These are phyloP conservation scores for Pseudochaenichthys georgianus DNA, from an alignment of 2,797 vertebrate genomes.

Conservation along the genomic window DNA sequence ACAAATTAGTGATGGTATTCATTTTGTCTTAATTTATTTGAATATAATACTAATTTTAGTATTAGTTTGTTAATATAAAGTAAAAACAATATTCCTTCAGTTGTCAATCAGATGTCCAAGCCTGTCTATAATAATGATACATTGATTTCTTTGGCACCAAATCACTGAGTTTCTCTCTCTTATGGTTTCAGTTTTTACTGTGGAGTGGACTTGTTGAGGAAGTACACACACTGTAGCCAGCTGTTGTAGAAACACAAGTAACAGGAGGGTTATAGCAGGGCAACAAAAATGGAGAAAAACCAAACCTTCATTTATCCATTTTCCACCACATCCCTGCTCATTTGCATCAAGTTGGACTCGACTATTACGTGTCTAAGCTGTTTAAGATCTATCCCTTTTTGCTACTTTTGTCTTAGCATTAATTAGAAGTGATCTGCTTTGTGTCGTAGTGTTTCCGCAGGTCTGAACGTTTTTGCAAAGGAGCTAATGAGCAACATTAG, in stretches of 20 bases:
- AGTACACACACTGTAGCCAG: background rate
- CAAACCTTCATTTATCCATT: conserved; percentile 12
- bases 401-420: conserved; percentile 18
- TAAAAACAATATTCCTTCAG: background rate
- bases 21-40: background rate
- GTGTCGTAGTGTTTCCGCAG: conserved; percentile 14
- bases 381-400: conserved; percentile 3
- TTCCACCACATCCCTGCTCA: conserved; percentile 18
- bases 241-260: conserved; percentile 21
- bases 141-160: background rate
- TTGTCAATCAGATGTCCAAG: background rate
- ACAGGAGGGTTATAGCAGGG: conserved; percentile 12
- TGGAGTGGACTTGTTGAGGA: conserved; percentile 15
- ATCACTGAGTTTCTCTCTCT: background rate
- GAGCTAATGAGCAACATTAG: background rate
- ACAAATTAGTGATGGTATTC: background rate
- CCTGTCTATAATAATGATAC: background rate
- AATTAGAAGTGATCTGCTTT: conserved; percentile 24
- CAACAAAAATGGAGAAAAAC: background rate
- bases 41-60: background rate
- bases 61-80: background rate
- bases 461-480: conserved; percentile 4
- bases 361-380: background rate
- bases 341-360: conserved; percentile 50
- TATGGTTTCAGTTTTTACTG: conserved; percentile 5